A percentile compares a stretch with the other conserved stretches of the same genome.
These are phyloP conservation scores for Crotalus horridus DNA, from an alignment of 2,113 vertebrate genomes.

Conservation along the genomic window DNA sequence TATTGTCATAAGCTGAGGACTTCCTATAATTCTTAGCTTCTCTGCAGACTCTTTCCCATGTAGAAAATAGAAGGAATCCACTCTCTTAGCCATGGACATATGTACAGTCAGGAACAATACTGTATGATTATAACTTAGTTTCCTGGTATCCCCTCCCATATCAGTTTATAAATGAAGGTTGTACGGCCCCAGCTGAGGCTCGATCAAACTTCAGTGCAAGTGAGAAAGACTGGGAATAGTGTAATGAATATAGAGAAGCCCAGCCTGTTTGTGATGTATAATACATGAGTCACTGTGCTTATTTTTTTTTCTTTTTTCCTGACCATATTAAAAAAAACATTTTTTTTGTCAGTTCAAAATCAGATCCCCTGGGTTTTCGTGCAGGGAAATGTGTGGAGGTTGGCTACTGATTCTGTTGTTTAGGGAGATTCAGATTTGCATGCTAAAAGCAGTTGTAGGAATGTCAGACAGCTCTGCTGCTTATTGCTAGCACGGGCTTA, in stretches of 20 bases:
- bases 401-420: not conserved
- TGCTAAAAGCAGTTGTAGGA: not conserved
- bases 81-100: not conserved
- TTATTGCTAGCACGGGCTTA: not conserved
- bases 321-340: not conserved
- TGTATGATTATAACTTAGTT: not conserved
- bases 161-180: not conserved
- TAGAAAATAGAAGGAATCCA: not conserved
- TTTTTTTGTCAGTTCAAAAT: conserved; percentile 29
- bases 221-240: not conserved
- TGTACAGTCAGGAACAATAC: not conserved
- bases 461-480: not conserved
- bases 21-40: not conserved
- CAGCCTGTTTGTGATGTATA: not conserved
- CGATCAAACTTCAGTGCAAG: not conserved
- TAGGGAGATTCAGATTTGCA: not conserved
- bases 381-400: not conserved
- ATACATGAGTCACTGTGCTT: not conserved
- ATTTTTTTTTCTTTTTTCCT: not conserved
- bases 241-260: not conserved
- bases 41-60: not conserved
- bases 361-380: not conserved
- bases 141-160: fast-evolving
- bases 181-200: not conserved
- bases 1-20: no score